These are phyloP conservation scores for Brienomyrus longianalis DNA, from an alignment of 2,113 vertebrate genomes.

Conservation along the genomic window DNA sequence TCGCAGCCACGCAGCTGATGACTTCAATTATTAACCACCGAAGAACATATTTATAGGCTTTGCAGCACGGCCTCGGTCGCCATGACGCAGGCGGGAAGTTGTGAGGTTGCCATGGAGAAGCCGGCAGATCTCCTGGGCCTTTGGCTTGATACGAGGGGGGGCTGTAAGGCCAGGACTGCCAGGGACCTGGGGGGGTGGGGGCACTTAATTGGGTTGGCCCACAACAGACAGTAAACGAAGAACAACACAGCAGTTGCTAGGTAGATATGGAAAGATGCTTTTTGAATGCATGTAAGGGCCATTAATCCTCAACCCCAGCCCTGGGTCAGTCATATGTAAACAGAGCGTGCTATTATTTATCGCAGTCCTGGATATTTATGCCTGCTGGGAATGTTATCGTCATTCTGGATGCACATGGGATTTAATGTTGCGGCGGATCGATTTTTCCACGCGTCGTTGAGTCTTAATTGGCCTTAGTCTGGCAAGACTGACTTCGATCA, in stretches of 20 bases:
- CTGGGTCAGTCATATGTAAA: not conserved
- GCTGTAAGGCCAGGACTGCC: not conserved
- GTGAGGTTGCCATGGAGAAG: slow-evolving; percentile 19
- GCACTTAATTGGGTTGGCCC: not conserved
- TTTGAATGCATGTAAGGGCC: not conserved
- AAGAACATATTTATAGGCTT: slow-evolving; percentile 1
- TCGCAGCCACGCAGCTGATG: not conserved
- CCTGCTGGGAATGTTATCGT: not conserved
- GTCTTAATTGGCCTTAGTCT: slow-evolving; percentile 22
- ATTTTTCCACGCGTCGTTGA: not conserved
- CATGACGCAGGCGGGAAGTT: not conserved
- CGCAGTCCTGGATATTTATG: not conserved
- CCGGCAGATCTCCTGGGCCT: not conserved
- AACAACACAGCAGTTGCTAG: not conserved
- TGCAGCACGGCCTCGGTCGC: not conserved
- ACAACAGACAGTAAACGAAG: not conserved
- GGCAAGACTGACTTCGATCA: slow-evolving; percentile 41
- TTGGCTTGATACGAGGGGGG: not conserved
- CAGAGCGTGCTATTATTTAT: not conserved
- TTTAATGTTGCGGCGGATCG: not conserved
- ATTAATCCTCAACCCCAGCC: not conserved
- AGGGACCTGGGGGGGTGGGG: not conserved
- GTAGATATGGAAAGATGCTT: not conserved
- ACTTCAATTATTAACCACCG: not conserved
- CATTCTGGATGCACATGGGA: not conserved